Evolutionary conservation across 2,113 vertebrate species (phyloP).

Genomic region (Coryphaenoides rupestris): DNA sequence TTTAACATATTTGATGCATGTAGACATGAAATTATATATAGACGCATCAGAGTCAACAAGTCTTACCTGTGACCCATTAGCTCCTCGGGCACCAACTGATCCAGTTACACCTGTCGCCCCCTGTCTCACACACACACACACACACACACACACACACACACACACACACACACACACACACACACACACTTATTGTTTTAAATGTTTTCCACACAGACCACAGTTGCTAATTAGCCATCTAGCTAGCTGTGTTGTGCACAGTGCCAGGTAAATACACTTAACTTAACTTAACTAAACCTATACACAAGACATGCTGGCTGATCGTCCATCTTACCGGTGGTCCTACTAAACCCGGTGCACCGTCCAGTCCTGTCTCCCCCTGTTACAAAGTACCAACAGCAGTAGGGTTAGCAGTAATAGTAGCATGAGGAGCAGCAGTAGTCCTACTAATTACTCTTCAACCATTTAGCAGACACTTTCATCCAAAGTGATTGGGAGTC

Average conservation of each 20-base stretch:
- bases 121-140: constrained; percentile 51
- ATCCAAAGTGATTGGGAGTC: too few species aligned
- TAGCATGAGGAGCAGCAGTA: too few species aligned
- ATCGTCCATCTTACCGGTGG: constrained; percentile 65
- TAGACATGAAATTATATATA: neutral
- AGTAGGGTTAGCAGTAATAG: neutral
- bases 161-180: neutral
- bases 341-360: constrained; percentile 70
- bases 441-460: too few species aligned
- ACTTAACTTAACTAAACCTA: too few species aligned
- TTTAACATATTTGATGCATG: neutral
- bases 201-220: neutral
- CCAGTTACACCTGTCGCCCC: constrained; percentile 75
- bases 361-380: constrained; percentile 78
- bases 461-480: too few species aligned
- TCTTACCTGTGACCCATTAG: constrained; percentile 81
- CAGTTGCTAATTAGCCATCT: too few species aligned
- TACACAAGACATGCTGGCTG: neutral
- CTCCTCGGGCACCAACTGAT: constrained; percentile 67
- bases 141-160: constrained; percentile 15
- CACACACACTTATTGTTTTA: neutral
- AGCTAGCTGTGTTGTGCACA: too few species aligned
- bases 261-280: too few species aligned
- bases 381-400: constrained; percentile 41
- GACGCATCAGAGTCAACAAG: too few species aligned